These are phyloP conservation scores for Molanna angustata DNA, from an alignment of 2,888 invertebrate genomes.

Conservation along the genomic window DNA sequence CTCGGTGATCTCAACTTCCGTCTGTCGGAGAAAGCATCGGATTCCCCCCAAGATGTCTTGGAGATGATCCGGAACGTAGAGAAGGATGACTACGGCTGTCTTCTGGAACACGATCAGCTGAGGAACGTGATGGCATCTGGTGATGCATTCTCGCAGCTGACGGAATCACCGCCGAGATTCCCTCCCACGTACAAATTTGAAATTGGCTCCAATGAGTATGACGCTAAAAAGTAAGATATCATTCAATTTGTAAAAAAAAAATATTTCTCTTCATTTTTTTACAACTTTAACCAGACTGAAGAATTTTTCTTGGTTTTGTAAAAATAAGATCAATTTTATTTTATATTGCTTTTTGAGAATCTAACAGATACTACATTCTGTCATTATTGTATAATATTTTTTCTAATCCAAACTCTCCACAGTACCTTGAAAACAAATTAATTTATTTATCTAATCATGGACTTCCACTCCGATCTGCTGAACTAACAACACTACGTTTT, in stretches of 20 bases:
- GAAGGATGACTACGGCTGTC: slow-evolving; percentile 60
- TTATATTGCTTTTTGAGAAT: no score
- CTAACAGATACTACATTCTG: no score
- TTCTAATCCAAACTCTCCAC: no score
- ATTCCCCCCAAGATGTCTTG: slow-evolving; percentile 66
- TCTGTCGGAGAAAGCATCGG: slow-evolving; percentile 61
- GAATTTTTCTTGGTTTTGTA: no score
- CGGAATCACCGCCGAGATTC: slow-evolving; percentile 71
- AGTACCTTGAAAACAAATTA: no score
- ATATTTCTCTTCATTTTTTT: background rate
- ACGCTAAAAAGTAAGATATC: slow-evolving; percentile 57
- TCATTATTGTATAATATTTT: no score
- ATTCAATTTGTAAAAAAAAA: background rate
- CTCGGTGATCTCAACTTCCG: slow-evolving; percentile 90
- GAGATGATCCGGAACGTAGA: slow-evolving; percentile 59
- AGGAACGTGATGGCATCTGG: slow-evolving; percentile 65
- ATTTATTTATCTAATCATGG: no score
- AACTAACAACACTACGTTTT: no score
- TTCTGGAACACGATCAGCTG: slow-evolving; percentile 78
- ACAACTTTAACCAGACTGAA: no score
- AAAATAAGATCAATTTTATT: no score
- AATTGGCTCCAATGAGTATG: slow-evolving; percentile 72
- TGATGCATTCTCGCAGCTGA: slow-evolving; percentile 80
- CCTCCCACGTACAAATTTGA: slow-evolving; percentile 87
- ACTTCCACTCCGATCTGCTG: no score